Evolutionary conservation across 2,797 vertebrate genomes (phyloP).

Genomic region (Sibirionetta formosa): DNA sequence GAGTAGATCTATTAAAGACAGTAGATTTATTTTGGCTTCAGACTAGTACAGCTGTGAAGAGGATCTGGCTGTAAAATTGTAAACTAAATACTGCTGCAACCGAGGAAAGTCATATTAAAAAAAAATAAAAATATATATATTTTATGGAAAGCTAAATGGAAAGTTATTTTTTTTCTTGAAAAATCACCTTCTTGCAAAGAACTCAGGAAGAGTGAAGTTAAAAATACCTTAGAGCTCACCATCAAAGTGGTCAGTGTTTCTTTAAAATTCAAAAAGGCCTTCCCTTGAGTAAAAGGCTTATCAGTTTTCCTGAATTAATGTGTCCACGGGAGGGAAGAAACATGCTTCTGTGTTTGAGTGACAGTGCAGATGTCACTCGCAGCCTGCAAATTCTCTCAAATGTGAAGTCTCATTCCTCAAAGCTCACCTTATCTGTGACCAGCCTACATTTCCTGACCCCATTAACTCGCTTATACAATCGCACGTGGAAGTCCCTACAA

Average conservation of each 20-base stretch:
- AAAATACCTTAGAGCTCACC: constrained; percentile 40
- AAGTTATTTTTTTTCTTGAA: not conserved
- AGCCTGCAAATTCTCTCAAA: constrained; percentile 32
- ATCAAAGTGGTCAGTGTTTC: constrained; percentile 61
- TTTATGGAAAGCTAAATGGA: not conserved
- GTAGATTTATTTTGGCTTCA: not conserved
- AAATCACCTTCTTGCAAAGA: not conserved
- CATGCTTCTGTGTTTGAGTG: constrained; percentile 70
- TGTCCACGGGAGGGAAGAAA: constrained; percentile 67
- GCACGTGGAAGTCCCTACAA: not conserved
- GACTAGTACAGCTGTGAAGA: not conserved
- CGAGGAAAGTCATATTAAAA: not conserved
- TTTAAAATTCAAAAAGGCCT: constrained; percentile 71
- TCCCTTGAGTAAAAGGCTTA: constrained; percentile 71
- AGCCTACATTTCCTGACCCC: not conserved
- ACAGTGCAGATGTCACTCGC: constrained; percentile 64
- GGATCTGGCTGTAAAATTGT: not conserved
- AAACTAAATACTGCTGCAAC: not conserved
- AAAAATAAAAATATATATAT: not conserved
- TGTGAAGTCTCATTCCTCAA: not conserved
- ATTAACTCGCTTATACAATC: not conserved
- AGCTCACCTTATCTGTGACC: constrained; percentile 35
- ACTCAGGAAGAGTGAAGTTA: not conserved
- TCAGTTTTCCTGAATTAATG: constrained; percentile 79
- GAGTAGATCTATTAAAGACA: not conserved